Percentiles rank a stretch among this genome's conserved stretches.
These are phyloP conservation scores for Nesometra sesokonis DNA, from an alignment of 35 echinoderm and acorn worm genomes.

Conservation along the genomic window DNA sequence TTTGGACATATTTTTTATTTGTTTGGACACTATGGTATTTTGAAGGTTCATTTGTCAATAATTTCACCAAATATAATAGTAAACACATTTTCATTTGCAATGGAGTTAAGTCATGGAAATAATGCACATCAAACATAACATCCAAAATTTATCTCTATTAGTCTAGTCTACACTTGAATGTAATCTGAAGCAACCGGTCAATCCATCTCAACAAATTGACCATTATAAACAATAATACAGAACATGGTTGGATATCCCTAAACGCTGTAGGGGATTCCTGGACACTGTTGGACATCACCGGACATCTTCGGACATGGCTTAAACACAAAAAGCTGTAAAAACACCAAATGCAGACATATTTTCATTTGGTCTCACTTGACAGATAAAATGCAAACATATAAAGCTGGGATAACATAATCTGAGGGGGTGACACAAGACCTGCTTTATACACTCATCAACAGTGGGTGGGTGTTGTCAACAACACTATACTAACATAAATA, in stretches of 20 bases:
- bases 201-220: not conserved
- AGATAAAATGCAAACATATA: not conserved
- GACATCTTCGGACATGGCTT: not conserved
- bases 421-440: not conserved
- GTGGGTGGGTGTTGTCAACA: not conserved
- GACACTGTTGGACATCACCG: not conserved
- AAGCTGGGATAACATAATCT: not conserved
- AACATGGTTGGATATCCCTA: not conserved
- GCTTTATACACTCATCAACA: not conserved
- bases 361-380: not conserved
- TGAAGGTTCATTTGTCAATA: too few species aligned
- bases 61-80: too few species aligned
- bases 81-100: too few species aligned
- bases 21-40: too few species aligned
- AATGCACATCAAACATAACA: not conserved
- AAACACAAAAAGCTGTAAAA: not conserved
- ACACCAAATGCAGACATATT: not conserved
- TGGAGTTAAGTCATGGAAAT: too few species aligned
- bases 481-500: not conserved
- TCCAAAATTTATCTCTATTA: not conserved
- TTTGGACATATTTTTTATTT: too few species aligned
- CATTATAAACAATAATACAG: not conserved
- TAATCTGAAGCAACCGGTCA: not conserved
- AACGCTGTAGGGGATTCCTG: not conserved
- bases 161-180: not conserved